Evolutionary conservation across 2,888 invertebrate genomes (phyloP).

Genomic region (Dioctria linearis): DNA sequence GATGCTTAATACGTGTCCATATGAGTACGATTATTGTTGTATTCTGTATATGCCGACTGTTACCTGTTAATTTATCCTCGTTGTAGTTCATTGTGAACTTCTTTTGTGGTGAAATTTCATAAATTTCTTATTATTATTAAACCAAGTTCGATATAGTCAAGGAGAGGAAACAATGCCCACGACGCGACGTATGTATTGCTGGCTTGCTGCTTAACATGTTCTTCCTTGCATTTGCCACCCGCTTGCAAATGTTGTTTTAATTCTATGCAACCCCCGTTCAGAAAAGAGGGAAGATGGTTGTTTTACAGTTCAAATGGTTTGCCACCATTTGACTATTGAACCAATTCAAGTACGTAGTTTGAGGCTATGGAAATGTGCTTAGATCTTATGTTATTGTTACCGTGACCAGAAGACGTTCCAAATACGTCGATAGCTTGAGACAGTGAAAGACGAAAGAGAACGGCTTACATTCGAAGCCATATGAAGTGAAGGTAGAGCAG

Average conservation of each 20-base stretch:
- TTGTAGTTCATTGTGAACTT: conserved; percentile 23
- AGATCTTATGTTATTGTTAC: conserved; percentile 15
- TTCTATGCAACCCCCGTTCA: neutral
- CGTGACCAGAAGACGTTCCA: neutral
- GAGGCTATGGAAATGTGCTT: conserved; percentile 26
- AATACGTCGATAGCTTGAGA: too few species aligned
- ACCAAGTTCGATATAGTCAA: neutral
- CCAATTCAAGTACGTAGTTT: conserved; percentile 22
- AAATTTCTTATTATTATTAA: conserved; percentile 26
- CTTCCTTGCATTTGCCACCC: neutral
- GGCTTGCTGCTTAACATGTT: neutral
- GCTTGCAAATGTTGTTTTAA: neutral
- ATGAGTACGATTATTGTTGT: neutral
- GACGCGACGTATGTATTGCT: too few species aligned
- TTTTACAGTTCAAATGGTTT: conserved; percentile 27
- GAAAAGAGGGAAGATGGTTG: neutral
- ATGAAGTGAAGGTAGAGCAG: neutral
- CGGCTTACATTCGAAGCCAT: neutral
- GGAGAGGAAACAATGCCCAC: neutral
- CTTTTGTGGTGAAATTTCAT: conserved; percentile 20
- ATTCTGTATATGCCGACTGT: neutral
- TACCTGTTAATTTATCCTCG: neutral
- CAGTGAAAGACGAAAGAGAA: neutral
- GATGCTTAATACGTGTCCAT: neutral
- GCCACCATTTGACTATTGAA: conserved; percentile 28